Evolutionary conservation across 2,888 invertebrate genomes (phyloP).

Genomic region (Kuschelorhynchus macadamiae): DNA sequence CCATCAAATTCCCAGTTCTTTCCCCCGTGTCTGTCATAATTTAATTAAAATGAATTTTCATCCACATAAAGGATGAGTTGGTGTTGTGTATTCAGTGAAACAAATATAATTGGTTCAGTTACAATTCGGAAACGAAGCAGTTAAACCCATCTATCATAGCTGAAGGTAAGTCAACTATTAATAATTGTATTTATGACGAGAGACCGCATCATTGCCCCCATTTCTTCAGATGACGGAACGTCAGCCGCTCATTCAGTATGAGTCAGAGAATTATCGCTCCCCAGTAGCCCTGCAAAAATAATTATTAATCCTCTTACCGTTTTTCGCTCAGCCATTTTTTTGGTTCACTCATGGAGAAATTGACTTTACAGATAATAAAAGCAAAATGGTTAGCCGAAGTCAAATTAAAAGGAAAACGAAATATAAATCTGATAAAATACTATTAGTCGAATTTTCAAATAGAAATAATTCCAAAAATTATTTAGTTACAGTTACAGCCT

Average conservation of each 20-base stretch:
- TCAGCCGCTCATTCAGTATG: constrained; percentile 54
- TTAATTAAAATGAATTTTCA: background rate
- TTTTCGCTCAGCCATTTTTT: constrained; percentile 56
- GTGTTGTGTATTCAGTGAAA: constrained; percentile 41
- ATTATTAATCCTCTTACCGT: constrained; percentile 64
- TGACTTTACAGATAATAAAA: constrained; percentile 36
- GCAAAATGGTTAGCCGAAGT: background rate
- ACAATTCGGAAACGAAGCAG: constrained; percentile 50
- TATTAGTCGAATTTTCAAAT: no score
- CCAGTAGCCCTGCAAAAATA: constrained; percentile 56
- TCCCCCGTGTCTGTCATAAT: no score
- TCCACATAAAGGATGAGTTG: background rate
- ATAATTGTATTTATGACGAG: constrained; percentile 63
- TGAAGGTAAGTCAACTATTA: constrained; percentile 63
- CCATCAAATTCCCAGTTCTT: no score
- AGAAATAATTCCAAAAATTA: no score
- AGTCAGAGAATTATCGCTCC: constrained; percentile 64
- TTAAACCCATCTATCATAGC: constrained; percentile 57
- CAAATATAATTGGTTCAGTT: constrained; percentile 53
- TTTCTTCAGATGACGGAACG: constrained; percentile 62
- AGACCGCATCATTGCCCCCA: constrained; percentile 63
- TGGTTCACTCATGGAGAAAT: constrained; percentile 50
- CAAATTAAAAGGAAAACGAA: background rate
- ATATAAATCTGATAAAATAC: background rate
- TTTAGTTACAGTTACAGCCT: no score